Percentiles rank a stretch among this genome's conserved stretches.
These are phyloP conservation scores for Chironomus striatipennis DNA, from an alignment of 1,140 invertebrate genomes.

Conservation along the genomic window DNA sequence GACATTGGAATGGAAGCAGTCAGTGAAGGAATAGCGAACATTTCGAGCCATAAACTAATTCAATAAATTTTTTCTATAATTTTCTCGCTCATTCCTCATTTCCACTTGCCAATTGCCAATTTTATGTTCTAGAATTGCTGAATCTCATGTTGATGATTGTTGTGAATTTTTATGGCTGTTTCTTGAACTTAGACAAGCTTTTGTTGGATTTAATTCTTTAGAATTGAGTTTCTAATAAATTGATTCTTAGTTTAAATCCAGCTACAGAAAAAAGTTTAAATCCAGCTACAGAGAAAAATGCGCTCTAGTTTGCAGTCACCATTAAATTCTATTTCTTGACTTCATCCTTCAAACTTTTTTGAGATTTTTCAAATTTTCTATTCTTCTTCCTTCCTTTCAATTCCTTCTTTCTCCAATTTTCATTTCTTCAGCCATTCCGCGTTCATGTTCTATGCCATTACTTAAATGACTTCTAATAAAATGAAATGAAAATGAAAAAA, in stretches of 20 bases:
- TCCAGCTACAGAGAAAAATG: no score
- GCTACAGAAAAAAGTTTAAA: no score
- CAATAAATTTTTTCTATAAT: background rate
- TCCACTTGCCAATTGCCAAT: background rate
- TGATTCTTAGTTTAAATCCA: background rate
- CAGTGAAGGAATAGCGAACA: background rate
- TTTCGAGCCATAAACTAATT: slow-evolving; percentile 17
- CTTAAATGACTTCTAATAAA: slow-evolving; percentile 12
- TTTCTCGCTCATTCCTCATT: background rate
- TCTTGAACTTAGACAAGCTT: background rate
- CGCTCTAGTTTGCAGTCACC: background rate
- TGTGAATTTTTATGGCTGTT: background rate
- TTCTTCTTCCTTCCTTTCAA: no score
- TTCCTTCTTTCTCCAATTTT: no score
- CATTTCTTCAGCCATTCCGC: no score
- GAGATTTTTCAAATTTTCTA: no score
- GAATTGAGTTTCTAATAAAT: background rate
- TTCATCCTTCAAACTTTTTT: no score
- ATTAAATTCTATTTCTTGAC: no score
- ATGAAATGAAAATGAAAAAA: background rate
- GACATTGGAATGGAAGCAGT: background rate
- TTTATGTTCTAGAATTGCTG: background rate
- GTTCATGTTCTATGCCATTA: background rate
- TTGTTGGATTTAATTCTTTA: background rate
- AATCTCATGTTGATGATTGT: background rate